Base-by-base conservation (phyloP, 1,140 invertebrate species). In the Papilio polyxenes region DNA sequence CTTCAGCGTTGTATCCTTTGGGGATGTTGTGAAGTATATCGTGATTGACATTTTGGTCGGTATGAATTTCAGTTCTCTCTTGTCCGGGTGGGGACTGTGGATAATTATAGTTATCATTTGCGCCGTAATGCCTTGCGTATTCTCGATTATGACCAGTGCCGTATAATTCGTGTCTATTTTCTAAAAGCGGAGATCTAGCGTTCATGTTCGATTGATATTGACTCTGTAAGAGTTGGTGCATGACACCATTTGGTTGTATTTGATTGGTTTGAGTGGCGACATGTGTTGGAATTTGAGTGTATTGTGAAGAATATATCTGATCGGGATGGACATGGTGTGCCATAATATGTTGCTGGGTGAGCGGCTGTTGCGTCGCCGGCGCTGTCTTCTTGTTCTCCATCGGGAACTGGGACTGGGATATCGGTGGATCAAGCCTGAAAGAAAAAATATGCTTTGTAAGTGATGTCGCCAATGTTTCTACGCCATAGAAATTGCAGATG, bases 341-440 rank as follows among this genome's bases (percentile, higher is more conserved):
- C 92, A 94, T 89, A 53, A 92, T 80, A 53, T 94, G 95, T 86
- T 95, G 89, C 82, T 95, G 95, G 49, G 94, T 95, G 81, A 93
- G 89, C 13, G 91, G 94, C 85, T 95, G 93, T 81, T 94, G 94
- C 15, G 92, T 93, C 15, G 92, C 92, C 77, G 95, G 95, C 69
- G 92, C 90, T 88, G 95, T 92, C 94, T 97, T 97, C 92, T 96
- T 97, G 89, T 95, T 95, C 92, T 97, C 96, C 96, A 97, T 97
- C 89, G 95, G 95, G 88, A 92, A 94, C 85, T 95, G 94, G 81
- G 95, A 95, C 90, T 95, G 96, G 84, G 95, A 94, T 86, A 95
- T 95, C 85, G 96, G 96, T 87, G 96, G 96, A 86, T 97, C 96
- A 92, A 97, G 95, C 96, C 96, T 97, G 95, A 56, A 96, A 96